Base-by-base conservation (phyloP, 2,888 invertebrate species). In the Gymnoscelis rufifasciata region DNA sequence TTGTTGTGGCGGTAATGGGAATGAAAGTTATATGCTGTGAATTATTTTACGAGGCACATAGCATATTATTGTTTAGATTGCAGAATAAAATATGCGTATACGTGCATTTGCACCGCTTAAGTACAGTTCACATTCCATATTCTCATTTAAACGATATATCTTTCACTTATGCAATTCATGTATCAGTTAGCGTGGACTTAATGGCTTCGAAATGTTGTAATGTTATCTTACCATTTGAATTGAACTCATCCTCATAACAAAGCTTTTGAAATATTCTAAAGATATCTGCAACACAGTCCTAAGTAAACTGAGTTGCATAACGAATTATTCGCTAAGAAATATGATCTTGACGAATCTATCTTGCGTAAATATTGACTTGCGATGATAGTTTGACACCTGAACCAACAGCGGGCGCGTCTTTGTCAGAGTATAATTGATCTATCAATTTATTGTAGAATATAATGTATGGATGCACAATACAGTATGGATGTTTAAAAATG, bases 361-460 rank as follows among this genome's bases (percentile, higher is more conserved):
- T 74, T 67, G 53, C 59, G 62, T 65, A 68, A 81, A 83, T 76
- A 73, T 84, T 82, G 72, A 78, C 71, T 73, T 64, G 58, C 52
- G 64, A 76, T 77, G 75, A 79, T 78, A 74, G 67, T 66, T 64
- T 65, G 54, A 63, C 86, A 88, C 86, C 87, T 88, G 86, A 86
- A 66, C 74, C 64, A 87, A 88, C 75, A 86, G 36, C 50, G 56
- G 47, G 41, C 43, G 23, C 13, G 11, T 11, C 30, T 42, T 50
- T 50, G 45, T 35, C 23, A 28, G 35, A 27, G n/a, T n/a, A 15
- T 33, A 33, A 43, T 39, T 38, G 12, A 31, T 43, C 26, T 43
- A 27, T 24, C 37, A 40, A 38, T 40, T 44, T 35, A 19, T 35
- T 35, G 19, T 35, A 1, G 11, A 35, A 23, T 35, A 19, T 35